Conservation (phyloP, 37 sponge, comb jelly and placozoan genomes). For the Spongia lamella region DNA sequence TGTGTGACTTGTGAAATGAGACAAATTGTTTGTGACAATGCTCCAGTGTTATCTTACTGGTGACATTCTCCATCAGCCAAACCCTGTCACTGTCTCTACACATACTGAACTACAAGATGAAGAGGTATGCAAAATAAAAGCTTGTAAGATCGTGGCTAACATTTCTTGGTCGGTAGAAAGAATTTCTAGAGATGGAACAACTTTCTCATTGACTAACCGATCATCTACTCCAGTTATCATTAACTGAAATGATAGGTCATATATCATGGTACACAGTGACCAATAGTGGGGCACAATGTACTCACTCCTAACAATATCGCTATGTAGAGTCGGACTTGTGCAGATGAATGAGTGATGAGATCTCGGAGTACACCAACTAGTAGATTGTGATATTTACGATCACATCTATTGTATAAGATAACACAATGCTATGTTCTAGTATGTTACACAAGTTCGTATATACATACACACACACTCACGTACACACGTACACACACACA, state of each 20-base stretch:
- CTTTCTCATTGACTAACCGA: conserved; percentile 33
- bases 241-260: conserved; percentile 17
- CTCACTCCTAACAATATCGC: conserved; percentile 64
- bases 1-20: conserved; percentile 50
- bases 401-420: not conserved
- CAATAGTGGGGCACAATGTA: not conserved
- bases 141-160: conserved; percentile 29
- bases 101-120: conserved; percentile 52
- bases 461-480: no score
- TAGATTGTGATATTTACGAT: conserved; percentile 23
- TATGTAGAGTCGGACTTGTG: conserved; percentile 61
- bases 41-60: conserved; percentile 41
- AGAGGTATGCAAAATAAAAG: not conserved
- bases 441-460: not conserved
- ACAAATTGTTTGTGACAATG: conserved; percentile 72
- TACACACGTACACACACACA: not conserved
- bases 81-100: conserved; percentile 58
- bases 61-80: conserved; percentile 73
- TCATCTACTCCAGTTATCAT: conserved; percentile 60
- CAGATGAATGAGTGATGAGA: conserved; percentile 56
- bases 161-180: conserved; percentile 71
- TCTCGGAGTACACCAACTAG: conserved; percentile 42
- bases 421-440: not conserved
- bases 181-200: conserved; percentile 64
- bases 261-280: no score